phyloP scores from a whole-genome alignment of 2,113 vertebrate genomes.

The human (Homo sapiens) region DNA sequence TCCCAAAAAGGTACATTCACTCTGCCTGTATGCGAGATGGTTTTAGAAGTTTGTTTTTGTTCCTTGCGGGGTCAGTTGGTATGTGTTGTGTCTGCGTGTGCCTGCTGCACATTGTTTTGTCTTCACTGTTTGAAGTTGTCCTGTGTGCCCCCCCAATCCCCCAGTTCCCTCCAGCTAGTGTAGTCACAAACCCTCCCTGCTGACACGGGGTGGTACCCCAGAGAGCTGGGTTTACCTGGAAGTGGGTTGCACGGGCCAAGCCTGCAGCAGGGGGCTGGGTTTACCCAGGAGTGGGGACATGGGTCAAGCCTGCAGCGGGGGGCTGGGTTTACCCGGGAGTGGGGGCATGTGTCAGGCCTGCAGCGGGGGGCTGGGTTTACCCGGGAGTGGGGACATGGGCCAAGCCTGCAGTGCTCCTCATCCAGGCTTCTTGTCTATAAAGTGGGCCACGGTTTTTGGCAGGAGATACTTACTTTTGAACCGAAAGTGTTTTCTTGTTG shows the following conservation, averaged over 20 bases:
- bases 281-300: no score
- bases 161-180: fast-evolving
- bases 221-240: fast-evolving
- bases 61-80: fast-evolving
- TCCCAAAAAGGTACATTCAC: slow-evolving; percentile 93
- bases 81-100: fast-evolving
- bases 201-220: fast-evolving
- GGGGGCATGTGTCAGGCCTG: no score
- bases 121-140: background rate
- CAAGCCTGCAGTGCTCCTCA: fast-evolving
- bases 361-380: no score
- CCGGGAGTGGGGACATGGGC: no score
- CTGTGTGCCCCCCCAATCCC: no score
- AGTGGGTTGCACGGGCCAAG: fast-evolving
- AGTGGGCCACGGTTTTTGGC: background rate
- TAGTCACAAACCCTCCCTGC: fast-evolving
- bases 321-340: no score
- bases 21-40: fast-evolving
- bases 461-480: background rate
- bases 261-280: no score
- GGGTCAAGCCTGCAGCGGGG: no score
- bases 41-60: fast-evolving
- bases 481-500: background rate
- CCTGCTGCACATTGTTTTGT: background rate
- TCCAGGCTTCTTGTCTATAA: no score